Conservation (phyloP, 2,113 vertebrate genomes). For the Polyodon spathula region DNA sequence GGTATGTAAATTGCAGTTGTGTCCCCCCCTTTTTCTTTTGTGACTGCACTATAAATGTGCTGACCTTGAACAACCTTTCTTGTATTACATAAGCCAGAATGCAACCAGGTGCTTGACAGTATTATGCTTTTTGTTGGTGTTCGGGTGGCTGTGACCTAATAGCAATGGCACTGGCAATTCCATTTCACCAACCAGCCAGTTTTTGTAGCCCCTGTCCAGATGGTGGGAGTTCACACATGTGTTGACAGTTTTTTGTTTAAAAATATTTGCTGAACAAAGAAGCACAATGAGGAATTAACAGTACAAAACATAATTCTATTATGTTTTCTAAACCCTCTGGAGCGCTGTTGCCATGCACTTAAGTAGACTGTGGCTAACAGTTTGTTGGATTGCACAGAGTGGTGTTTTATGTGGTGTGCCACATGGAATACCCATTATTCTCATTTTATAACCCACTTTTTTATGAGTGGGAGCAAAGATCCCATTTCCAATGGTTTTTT, state of each 20-base stretch:
- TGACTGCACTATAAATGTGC: too few relatives aligned
- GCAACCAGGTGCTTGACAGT: background rate
- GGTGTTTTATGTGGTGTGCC: background rate
- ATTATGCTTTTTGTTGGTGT: too few relatives aligned
- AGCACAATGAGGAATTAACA: too few relatives aligned
- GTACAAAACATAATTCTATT: too few relatives aligned
- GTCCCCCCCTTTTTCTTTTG: too few relatives aligned
- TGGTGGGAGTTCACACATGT: too few relatives aligned
- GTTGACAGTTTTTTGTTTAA: too few relatives aligned
- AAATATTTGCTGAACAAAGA: too few relatives aligned
- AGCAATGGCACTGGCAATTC: background rate
- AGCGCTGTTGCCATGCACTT: background rate
- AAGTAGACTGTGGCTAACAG: background rate
- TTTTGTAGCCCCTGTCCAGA: constrained; percentile 1
- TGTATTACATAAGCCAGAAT: too few relatives aligned
- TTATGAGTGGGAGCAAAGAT: background rate
- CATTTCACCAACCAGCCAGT: background rate
- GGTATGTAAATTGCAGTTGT: too few relatives aligned
- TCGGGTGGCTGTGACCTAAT: constrained; percentile 1
- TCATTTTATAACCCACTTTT: background rate
- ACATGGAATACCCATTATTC: background rate
- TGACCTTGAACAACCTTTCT: too few relatives aligned
- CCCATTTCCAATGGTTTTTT: too few relatives aligned
- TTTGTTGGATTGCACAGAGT: background rate
- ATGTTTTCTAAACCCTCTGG: background rate